Percentiles rank a stretch among this genome's conserved stretches.
phyloP scores from a whole-genome alignment of 2,888 invertebrate species.

The Chironomus riparius region DNA sequence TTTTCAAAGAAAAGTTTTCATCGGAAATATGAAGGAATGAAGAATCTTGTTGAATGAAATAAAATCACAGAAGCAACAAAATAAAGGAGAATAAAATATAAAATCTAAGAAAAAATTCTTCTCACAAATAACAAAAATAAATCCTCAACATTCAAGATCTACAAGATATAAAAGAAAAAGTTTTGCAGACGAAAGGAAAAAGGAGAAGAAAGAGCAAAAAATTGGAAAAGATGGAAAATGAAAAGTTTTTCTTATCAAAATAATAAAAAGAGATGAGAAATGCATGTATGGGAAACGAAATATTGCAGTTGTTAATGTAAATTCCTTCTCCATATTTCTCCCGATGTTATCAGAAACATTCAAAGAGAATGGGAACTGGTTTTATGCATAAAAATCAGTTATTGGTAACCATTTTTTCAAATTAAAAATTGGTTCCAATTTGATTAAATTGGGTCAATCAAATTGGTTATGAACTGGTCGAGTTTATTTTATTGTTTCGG shows the following conservation, averaged over 20 bases:
- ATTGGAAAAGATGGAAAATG: background rate
- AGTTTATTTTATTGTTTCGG: no score
- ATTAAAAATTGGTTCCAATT: no score
- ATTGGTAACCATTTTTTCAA: no score
- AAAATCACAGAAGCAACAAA: no score
- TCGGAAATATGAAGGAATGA: no score
- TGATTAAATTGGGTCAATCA: no score
- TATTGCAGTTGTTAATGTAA: conserved; percentile 6
- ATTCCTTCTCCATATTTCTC: background rate
- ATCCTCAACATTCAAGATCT: no score
- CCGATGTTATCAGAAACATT: background rate
- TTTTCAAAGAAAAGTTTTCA: no score
- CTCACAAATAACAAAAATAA: background rate
- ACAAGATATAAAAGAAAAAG: background rate
- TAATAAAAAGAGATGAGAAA: background rate
- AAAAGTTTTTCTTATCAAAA: background rate
- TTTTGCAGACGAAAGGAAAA: background rate
- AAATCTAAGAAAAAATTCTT: background rate
- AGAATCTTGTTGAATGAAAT: no score
- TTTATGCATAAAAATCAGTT: no score
- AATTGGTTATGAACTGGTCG: no score
- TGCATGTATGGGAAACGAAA: background rate
- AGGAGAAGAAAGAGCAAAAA: background rate
- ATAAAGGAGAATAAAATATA: no score
- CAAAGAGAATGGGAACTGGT: background rate